A percentile compares a stretch with the other conserved stretches of the same genome.
Conservation (phyloP, 2,888 invertebrate species). For the Margaritifera margaritifera region DNA sequence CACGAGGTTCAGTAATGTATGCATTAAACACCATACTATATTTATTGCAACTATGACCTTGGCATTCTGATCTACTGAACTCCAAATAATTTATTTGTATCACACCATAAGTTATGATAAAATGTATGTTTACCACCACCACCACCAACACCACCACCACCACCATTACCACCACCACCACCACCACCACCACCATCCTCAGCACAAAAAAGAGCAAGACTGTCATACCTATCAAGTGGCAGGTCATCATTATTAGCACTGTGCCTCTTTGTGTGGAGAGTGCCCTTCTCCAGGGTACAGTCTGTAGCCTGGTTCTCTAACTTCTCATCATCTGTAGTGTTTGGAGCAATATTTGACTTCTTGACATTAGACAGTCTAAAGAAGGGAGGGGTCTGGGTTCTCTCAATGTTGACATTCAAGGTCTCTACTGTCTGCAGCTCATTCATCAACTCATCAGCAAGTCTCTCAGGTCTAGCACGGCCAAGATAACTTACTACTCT, state of each 20-base stretch:
- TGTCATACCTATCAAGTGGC: constrained; percentile 55
- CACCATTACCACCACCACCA: neutral
- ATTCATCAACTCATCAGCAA: constrained; percentile 97
- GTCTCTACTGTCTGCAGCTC: constrained; percentile 98
- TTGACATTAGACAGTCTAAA: constrained; percentile 85
- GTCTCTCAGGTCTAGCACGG: constrained; percentile 90
- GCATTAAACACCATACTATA: too few species aligned
- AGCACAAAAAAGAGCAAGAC: neutral
- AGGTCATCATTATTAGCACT: constrained; percentile 69
- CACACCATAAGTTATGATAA: too few species aligned
- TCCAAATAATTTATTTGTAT: too few species aligned
- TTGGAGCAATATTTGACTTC: constrained; percentile 57
- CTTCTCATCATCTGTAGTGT: constrained; percentile 74
- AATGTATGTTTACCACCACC: neutral
- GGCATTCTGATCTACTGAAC: too few species aligned
- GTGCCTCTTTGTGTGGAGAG: constrained; percentile 94
- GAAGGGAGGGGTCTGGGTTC: constrained; percentile 98
- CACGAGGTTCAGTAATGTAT: too few species aligned
- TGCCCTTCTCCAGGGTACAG: constrained; percentile 89
- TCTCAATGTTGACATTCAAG: constrained; percentile 93
- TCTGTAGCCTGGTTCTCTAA: constrained; percentile 66
- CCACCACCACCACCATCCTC: too few species aligned
- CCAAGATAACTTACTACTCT: constrained; percentile 94
- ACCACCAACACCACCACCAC: neutral
- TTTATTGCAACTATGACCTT: too few species aligned